Evolutionary conservation across 53 echinoderm and acorn worm species (phyloP), one percentile per base, ranked within the genome.

Genomic region (Temnopleurus reevesii): DNA sequence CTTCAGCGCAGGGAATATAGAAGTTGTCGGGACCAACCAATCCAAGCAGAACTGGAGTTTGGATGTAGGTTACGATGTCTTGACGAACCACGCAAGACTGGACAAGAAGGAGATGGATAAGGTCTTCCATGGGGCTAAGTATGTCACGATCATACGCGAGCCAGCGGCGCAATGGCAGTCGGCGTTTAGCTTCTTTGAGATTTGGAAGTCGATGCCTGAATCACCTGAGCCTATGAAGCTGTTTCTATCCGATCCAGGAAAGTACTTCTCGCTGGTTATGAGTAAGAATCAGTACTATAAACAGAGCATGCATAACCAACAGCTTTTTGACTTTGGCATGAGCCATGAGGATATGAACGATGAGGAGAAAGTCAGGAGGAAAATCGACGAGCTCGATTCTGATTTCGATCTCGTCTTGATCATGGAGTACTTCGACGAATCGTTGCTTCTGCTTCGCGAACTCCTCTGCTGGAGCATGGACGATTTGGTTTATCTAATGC

Each of bases 101-200:
- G n/a, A 66, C 41, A 36, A n/a, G 38, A 66, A 66, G 38, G 66
- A 66, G 66, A 66, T 66, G 66, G 41, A 41, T 9, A 66, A 66
- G 21, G 66, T 41, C 4, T 38, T 66, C 21, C 66, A 66, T n/a
- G 5, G 21, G 2, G 66, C 66, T n/a, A 66, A 21, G 21, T 96
- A 92, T 43, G 77, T 96, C 18, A 96, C 96, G 13, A 94, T 96
- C 12, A 57, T 96, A 6, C 80, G 96, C 26, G 89, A 91, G 27
- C 96, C 96, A 15, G 86, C 81, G 30, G 91, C 91, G 10, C 92
- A 92, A 44, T 90, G 92, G 31, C 91, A 94, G 53, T 96, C 96
- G 1, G 76, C 91, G 17, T 96, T 96, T 45, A 77, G 90, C 4
- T 96, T 87, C 80, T 92, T 91, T 66, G 89, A 90, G 26, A 46